Base-by-base conservation (phyloP, 1,140 invertebrate species). In the Rhagoletis pomonella region DNA sequence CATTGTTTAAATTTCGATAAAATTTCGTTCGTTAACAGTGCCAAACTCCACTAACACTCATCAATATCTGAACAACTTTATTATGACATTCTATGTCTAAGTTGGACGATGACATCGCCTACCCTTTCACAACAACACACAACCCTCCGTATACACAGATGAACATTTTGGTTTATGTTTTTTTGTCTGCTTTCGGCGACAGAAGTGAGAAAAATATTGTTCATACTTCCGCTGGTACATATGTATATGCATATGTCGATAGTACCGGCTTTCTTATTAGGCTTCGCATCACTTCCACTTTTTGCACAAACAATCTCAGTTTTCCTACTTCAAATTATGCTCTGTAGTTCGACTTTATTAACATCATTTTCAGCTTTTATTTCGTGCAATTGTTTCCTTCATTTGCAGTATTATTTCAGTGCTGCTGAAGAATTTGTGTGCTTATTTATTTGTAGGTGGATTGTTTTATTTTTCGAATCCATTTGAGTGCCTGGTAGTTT, bases 131-230 rank as follows among this genome's bases (percentile, higher is more conserved):
- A 29, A 29, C 29, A 29, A 29, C 29, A 29, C 29, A 29, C 0
- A 29, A 29, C 29, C 29, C 29, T 29, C 29, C 29, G 29, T 29
- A 29, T 29, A 29, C 29, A 29, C 29, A 29, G 29, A 29, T 29
- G 29, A 29, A 29, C 29, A 29, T 29, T 29, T 29, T 29, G 29
- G 29, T 29, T 29, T 29, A 29, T 29, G 29, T 29, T 29, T 29
- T 29, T 29, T 29, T 29, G 29, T 29, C 29, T 29, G 29, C 29
- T 29, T 29, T 29, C 29, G 29, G 42, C 67, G 12, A 73, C 42
- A 73, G 67, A 73, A 14, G 67, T 17, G 67, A 47, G 67, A 73
- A 73, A 73, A 73, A 73, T 73, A 73, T 73, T 73, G 67, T 73
- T 14, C 44, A 39, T 73, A 42, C 44, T 47, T 73, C 67, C 29